These are phyloP conservation scores for Etheostoma nigrum DNA, from an alignment of 2,797 vertebrate species.

Conservation along the genomic window DNA sequence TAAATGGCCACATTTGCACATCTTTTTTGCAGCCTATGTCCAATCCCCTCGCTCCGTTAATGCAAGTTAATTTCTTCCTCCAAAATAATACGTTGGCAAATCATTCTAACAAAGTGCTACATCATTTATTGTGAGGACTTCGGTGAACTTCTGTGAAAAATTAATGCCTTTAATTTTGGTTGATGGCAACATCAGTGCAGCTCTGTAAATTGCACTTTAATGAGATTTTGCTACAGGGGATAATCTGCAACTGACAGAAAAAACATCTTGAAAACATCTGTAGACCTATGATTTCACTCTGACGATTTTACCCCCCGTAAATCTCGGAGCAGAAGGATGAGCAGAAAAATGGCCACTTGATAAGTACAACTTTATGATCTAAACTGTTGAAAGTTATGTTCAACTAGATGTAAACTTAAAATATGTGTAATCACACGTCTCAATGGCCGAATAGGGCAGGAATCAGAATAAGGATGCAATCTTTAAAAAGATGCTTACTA, in stretches of 20 bases:
- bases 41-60: slow-evolving; percentile 92
- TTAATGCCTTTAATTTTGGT: slow-evolving; percentile 99
- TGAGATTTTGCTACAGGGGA: slow-evolving; percentile 99
- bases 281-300: slow-evolving; percentile 99
- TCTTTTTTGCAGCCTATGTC: slow-evolving; percentile 89
- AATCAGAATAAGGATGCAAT: slow-evolving; percentile 6
- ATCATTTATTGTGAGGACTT: slow-evolving; percentile 99
- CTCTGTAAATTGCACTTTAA: slow-evolving; percentile 99
- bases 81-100: slow-evolving; percentile 97
- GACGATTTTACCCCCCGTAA: slow-evolving; percentile 94
- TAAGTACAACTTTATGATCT: slow-evolving; percentile 86
- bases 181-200: slow-evolving; percentile 99
- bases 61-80: slow-evolving; percentile 89
- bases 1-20: slow-evolving; percentile 94
- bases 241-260: slow-evolving; percentile 99
- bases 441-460: slow-evolving; percentile 16
- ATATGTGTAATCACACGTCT: background rate
- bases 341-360: slow-evolving; percentile 88
- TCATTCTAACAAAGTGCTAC: slow-evolving; percentile 98
- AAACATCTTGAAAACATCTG: slow-evolving; percentile 99
- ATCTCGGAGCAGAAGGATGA: slow-evolving; percentile 90
- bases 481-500: slow-evolving; percentile 73
- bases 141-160: slow-evolving; percentile 98
- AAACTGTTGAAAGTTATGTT: slow-evolving; percentile 71
- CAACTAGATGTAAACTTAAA: slow-evolving; percentile 76